Conservation (phyloP, 2,797 vertebrate species). For the Bryconaethiops microstoma region DNA sequence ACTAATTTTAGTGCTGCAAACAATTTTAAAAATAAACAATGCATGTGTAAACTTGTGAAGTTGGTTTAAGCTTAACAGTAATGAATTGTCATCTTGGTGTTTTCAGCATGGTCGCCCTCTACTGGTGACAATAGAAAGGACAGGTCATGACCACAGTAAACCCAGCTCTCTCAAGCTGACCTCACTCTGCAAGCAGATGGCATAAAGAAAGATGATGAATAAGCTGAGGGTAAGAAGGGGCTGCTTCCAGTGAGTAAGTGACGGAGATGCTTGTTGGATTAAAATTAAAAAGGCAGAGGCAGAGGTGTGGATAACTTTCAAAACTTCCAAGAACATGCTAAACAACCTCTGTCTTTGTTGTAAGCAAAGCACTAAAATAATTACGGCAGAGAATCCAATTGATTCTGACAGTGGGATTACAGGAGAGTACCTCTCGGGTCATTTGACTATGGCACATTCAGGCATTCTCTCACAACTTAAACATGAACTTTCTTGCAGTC, state of each 20-base stretch:
- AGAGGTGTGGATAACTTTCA: slow-evolving; percentile 53
- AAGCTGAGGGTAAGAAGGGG: slow-evolving; percentile 16
- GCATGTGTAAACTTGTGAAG: no score
- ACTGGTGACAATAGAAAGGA: slow-evolving; percentile 65
- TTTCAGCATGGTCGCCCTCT: slow-evolving; percentile 75
- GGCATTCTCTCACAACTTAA: slow-evolving; percentile 62
- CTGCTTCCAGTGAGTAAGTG: slow-evolving; percentile 20
- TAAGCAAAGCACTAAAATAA: slow-evolving; percentile 45
- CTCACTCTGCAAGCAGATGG: slow-evolving; percentile 6
- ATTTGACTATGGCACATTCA: slow-evolving; percentile 60
- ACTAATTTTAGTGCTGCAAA: no score
- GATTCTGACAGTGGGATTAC: slow-evolving; percentile 77
- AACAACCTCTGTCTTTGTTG: slow-evolving; percentile 47
- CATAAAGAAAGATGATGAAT: slow-evolving; percentile 36
- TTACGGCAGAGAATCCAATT: slow-evolving; percentile 73
- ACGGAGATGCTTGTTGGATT: slow-evolving; percentile 43
- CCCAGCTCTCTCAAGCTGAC: neutral
- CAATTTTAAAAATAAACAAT: no score
- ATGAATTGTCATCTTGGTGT: slow-evolving; percentile 30
- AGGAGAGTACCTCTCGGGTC: slow-evolving; percentile 71
- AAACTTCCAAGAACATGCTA: slow-evolving; percentile 36
- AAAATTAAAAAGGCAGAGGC: slow-evolving; percentile 46
- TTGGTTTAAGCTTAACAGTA: neutral
- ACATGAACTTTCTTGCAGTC: slow-evolving; percentile 51
- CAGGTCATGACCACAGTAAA: slow-evolving; percentile 26